Conservation (phyloP, 2,888 invertebrate species). For the Schizaphis graminum region DNA sequence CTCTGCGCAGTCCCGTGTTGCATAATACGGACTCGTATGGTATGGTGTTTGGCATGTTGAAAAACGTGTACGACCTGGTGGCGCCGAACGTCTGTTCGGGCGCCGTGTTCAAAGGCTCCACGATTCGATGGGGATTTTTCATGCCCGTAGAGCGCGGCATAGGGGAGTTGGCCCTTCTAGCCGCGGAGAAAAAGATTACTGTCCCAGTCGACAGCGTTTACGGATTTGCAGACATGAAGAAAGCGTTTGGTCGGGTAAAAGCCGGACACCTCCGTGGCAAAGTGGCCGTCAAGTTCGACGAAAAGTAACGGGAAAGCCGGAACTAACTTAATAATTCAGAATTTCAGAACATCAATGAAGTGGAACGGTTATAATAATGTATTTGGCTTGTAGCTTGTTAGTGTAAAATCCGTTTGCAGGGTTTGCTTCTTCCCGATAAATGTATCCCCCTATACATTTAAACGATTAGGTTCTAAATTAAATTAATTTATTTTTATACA, state of each 20-base stretch:
- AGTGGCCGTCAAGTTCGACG: slow-evolving; percentile 74
- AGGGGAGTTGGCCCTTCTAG: slow-evolving; percentile 78
- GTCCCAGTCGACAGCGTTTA: slow-evolving; percentile 77
- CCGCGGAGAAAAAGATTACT: slow-evolving; percentile 77
- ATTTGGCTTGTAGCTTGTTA: not conserved
- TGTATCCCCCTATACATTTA: not conserved
- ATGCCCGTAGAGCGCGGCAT: slow-evolving; percentile 80
- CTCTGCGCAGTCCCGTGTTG: slow-evolving; percentile 86
- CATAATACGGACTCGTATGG: slow-evolving; percentile 84
- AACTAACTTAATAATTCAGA: not conserved
- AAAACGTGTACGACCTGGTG: slow-evolving; percentile 75
- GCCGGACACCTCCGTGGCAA: slow-evolving; percentile 84
- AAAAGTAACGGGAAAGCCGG: not conserved
- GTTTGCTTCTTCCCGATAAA: not conserved
- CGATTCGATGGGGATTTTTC: slow-evolving; percentile 86
- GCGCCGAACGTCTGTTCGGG: slow-evolving; percentile 73
- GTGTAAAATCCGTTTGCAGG: not conserved
- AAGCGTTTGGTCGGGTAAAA: slow-evolving; percentile 78
- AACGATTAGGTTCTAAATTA: not conserved
- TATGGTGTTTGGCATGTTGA: slow-evolving; percentile 76
- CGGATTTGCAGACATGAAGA: slow-evolving; percentile 78
- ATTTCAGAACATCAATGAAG: not conserved
- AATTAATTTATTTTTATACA: not conserved
- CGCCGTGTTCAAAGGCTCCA: slow-evolving; percentile 70
- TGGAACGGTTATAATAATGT: not conserved